Evolutionary conservation across 1,140 invertebrate species (phyloP), one percentile per base, ranked within the genome.

Genomic region (Probaryconus sp.): DNA sequence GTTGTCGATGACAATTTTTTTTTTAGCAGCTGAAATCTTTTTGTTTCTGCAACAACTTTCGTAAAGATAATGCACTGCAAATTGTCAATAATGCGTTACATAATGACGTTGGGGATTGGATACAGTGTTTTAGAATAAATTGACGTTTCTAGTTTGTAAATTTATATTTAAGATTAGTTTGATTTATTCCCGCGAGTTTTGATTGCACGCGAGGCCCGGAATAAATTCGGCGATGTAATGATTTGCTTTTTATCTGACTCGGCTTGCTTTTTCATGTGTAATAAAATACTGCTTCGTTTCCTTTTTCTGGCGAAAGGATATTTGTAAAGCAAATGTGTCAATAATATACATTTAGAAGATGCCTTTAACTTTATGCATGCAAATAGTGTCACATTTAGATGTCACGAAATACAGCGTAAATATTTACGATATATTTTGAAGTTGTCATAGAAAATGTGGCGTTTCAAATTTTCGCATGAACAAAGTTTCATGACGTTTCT

Each of bases 241-340:
- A 5, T 31, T 31, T 2, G n/a, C n/a, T 31, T 31, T 31, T 31
- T 2, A 3, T 24, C 21, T 24, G 7, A 13, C 33, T 48, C 7
- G 11, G 13, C 7, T 3, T 3, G 5, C 11, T 42, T 28, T 30
- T 16, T 47, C 43, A 38, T 50, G 30, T 10, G n/a, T 10, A 51
- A 53, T 35, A 53, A 43, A 60, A 58, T 58, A 18, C 28, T 33
- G 51, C 30, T 60, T 69, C 17, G 30, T 51, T 28, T 58, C n/a
- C 4, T 37, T 9, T 31, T 7, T 11, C 21, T 37, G 28, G 26
- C 9, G 48, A 48, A 45, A 38, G 9, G 14, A 50, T 7, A 70
- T 70, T 63, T 70, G 56, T 45, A 63, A 70, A 70, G 67, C 58
- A 63, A 71, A 71, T 56, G 58, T 42, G 51, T 61, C 68, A 50